phyloP scores from a whole-genome alignment of 2,113 vertebrate species.

The Marmota monax region DNA sequence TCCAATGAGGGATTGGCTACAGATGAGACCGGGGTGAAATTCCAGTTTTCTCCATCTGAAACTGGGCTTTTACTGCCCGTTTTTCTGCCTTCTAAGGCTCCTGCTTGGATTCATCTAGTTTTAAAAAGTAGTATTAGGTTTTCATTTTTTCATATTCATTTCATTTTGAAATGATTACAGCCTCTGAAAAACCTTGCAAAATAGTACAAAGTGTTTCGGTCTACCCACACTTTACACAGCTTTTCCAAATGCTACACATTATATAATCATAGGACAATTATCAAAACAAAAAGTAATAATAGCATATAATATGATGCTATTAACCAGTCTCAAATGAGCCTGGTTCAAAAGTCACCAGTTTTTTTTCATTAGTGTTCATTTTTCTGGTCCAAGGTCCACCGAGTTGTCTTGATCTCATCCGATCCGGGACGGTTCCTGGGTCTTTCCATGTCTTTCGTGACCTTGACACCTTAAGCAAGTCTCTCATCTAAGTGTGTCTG shows the following conservation, averaged over 20 bases:
- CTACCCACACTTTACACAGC: not conserved
- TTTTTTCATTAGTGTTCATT: not conserved
- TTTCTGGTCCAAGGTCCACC: not conserved
- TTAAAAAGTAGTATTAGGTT: not conserved
- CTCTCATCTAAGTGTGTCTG: not conserved
- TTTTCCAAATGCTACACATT: not conserved
- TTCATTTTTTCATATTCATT: not conserved
- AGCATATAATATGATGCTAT: not conserved
- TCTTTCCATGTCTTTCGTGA: not conserved
- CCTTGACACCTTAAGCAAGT: not conserved
- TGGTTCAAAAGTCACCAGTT: not conserved
- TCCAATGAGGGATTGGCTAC: not conserved
- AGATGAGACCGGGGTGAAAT: not conserved
- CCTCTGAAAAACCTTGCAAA: not conserved
- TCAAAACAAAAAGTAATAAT: not conserved
- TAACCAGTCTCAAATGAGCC: not conserved
- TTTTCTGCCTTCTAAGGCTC: not conserved
- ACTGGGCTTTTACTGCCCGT: not conserved
- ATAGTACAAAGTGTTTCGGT: not conserved
- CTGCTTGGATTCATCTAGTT: not conserved
- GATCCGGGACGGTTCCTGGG: not conserved
- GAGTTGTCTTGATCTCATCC: not conserved
- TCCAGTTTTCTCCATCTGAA: not conserved
- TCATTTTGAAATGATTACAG: constrained; percentile 19
- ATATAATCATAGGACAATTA: not conserved